These are phyloP conservation scores for Falcaria lacertinaria DNA, from an alignment of 2,888 invertebrate genomes.

Conservation along the genomic window DNA sequence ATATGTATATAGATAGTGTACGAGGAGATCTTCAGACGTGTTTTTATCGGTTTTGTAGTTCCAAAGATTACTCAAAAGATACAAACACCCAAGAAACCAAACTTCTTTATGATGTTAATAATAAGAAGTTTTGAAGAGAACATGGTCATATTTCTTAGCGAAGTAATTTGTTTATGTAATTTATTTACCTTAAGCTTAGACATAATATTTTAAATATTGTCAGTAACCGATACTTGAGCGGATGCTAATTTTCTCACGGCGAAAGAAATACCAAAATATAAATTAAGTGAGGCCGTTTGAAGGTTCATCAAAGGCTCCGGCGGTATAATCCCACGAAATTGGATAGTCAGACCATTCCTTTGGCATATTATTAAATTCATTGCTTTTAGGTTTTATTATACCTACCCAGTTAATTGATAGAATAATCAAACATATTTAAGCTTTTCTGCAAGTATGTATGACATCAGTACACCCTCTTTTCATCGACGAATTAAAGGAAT, in stretches of 20 bases:
- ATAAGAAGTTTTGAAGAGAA: too few species aligned
- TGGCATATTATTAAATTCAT: not conserved
- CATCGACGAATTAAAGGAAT: too few species aligned
- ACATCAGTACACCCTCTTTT: too few species aligned
- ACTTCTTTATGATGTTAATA: too few species aligned
- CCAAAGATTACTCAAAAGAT: too few species aligned
- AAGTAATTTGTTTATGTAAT: not conserved
- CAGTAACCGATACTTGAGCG: not conserved
- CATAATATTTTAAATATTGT: not conserved
- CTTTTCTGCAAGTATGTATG: too few species aligned
- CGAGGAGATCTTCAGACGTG: too few species aligned
- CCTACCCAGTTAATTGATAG: not conserved
- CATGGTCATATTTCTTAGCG: too few species aligned
- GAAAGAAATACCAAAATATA: conserved; percentile 1
- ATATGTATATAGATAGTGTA: too few species aligned
- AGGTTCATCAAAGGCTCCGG: conserved; percentile 2
- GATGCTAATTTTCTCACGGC: not conserved
- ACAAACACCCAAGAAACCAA: too few species aligned
- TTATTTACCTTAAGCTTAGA: not conserved
- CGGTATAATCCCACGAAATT: conserved; percentile 1
- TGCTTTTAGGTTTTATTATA: not conserved
- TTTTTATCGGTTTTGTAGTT: too few species aligned
- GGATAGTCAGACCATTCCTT: conserved; percentile 1
- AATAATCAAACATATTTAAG: too few species aligned
- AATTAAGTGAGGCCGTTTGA: not conserved